Base-by-base conservation (phyloP, 2,113 vertebrate species). In the Laterallus jamaicensis region DNA sequence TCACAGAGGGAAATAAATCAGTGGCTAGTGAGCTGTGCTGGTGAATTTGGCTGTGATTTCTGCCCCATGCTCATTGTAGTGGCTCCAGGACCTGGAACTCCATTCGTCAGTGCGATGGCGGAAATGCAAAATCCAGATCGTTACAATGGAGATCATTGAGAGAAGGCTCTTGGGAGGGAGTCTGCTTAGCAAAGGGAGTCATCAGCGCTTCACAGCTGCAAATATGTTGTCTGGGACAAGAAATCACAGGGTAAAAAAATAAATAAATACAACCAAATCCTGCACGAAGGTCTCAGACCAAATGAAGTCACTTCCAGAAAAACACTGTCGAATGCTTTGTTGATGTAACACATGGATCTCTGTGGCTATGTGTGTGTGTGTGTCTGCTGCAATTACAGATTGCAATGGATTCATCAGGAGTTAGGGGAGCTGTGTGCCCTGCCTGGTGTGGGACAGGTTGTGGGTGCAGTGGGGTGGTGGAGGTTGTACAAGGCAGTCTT, bases 251-350 rank as follows among this genome's bases (percentile, higher is more conserved):
- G 73, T 35, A 39, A 42, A 90, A 92, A 49, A 90, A 84, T 32
- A 93, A 95, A 96, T 88, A 94, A 91, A 94, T 90, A 47, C 68
- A 49, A 74, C 52, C 64, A 86, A 95, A 95, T 86, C 68, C 86
- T 92, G 56, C 62, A 22, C 79, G 80, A 81, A 84, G 37, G 31
- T 55, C 84, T 95, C 80, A 67, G 87, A 89, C 50, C 83, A 55
- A 93, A 82, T 96, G 78, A 95, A 97, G 70, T 89, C 94, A 93
- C 90, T 96, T 97, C 93, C 96, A 96, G 95, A 52, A 82, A 95
- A 96, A 82, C 63, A 82, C 5, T 29, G 29, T n/a, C 1, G 5
- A 83, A 40, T 0, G 0, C 64, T 78, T 75, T 76, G 62, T 47
- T 88, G 21, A 1, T 67, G 35, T 68, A 75, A 28, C 66, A 39